A percentile compares a stretch with the other conserved stretches of the same genome.
Conservation (phyloP, 2,113 vertebrate species). For the Pomatostomus ruficeps region DNA sequence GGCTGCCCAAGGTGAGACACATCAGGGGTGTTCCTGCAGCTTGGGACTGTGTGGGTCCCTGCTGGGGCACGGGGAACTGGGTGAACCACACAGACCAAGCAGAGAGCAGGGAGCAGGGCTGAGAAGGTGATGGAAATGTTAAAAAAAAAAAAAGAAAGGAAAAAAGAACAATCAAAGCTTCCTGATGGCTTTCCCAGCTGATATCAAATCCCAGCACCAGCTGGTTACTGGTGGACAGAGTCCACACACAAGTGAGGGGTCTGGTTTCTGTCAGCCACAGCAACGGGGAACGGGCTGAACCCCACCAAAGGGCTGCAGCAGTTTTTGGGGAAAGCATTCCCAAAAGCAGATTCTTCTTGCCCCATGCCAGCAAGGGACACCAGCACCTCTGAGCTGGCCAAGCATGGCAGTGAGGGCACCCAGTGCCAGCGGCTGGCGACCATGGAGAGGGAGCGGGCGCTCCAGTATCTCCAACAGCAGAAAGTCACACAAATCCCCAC, state of each 20-base stretch:
- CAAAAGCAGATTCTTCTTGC: background rate
- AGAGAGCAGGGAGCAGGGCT: background rate
- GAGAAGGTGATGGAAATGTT: background rate
- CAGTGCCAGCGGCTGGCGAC: background rate
- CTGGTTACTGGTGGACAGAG: background rate
- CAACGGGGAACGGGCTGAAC: background rate
- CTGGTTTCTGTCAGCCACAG: slow-evolving; percentile 46
- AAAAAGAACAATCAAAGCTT: background rate
- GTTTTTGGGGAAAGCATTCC: background rate
- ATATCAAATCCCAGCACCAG: background rate
- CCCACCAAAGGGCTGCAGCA: background rate
- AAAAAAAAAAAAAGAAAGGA: no score
- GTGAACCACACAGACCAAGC: background rate
- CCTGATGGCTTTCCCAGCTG: background rate
- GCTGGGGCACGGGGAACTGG: background rate
- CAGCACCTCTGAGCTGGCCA: background rate
- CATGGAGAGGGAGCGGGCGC: rapidly evolving
- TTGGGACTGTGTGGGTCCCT: background rate
- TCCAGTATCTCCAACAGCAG: background rate
- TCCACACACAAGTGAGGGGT: background rate
- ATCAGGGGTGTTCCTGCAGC: background rate
- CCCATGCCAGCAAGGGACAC: background rate
- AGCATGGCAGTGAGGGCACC: background rate
- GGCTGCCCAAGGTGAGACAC: background rate
- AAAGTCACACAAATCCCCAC: background rate